Conservation (phyloP, 2,113 vertebrate species). For the Malurus elegans region DNA sequence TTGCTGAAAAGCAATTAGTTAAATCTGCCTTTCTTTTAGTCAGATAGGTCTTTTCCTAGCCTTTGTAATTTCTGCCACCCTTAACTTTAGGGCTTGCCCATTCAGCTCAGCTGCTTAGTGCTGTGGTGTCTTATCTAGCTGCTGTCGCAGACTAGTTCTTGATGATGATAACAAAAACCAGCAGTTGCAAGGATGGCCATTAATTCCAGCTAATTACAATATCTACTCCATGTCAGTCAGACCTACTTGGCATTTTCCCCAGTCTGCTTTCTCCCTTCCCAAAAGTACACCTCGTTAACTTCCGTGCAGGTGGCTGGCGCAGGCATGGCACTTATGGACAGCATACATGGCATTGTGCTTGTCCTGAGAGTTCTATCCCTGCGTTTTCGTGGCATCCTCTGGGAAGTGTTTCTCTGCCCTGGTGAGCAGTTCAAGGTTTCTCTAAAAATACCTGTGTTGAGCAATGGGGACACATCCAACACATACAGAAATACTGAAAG, state of each 20-base stretch:
- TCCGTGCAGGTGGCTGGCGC: rapidly evolving
- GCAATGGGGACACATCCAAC: neutral
- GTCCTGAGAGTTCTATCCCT: neutral
- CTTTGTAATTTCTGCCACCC: neutral
- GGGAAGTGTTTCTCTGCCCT: neutral
- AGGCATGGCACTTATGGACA: neutral
- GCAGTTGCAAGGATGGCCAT: neutral
- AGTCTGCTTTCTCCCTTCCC: neutral
- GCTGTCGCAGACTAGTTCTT: neutral
- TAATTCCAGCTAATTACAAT: neutral
- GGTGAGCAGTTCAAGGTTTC: neutral
- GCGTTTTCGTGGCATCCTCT: neutral
- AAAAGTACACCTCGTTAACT: rapidly evolving
- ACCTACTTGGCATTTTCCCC: neutral
- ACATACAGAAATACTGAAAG: neutral
- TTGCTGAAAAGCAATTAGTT: neutral
- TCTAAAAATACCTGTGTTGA: neutral
- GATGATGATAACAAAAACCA: neutral
- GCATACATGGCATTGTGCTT: rapidly evolving
- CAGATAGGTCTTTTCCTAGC: neutral
- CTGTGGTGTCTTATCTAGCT: neutral
- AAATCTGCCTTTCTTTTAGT: neutral
- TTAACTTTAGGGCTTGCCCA: neutral
- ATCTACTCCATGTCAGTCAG: neutral
- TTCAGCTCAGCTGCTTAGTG: neutral